Percentiles rank a stretch among this genome's conserved stretches.
These are phyloP conservation scores for Dolichotis patagonum DNA, from an alignment of 2,113 vertebrate species.

Conservation along the genomic window DNA sequence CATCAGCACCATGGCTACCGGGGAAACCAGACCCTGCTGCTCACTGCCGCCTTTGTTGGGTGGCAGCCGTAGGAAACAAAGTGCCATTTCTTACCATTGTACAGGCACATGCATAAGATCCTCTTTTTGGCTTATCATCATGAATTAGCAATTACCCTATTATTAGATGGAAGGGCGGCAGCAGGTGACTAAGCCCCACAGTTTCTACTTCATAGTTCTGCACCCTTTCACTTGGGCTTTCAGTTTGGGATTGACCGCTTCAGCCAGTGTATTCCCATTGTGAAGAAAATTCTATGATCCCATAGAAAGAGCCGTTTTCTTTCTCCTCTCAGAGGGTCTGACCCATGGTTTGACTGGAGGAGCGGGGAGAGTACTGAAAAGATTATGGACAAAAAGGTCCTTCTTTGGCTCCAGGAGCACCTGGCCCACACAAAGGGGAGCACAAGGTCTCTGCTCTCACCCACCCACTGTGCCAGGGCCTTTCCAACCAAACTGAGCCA, in stretches of 20 bases:
- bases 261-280: constrained; percentile 69
- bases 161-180: constrained; percentile 54
- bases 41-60: constrained; percentile 72
- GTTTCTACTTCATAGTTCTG: constrained; percentile 34
- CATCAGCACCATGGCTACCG: constrained; percentile 7
- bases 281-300: constrained; percentile 70
- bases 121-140: constrained; percentile 66
- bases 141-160: constrained; percentile 80
- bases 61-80: constrained; percentile 66
- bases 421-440: constrained; percentile 65
- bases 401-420: constrained; percentile 66
- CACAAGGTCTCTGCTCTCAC: not conserved
- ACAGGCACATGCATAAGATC: constrained; percentile 61
- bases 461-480: not conserved
- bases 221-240: constrained; percentile 46
- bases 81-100: constrained; percentile 77
- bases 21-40: constrained; percentile 65
- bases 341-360: constrained; percentile 28
- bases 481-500: not conserved
- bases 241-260: constrained; percentile 59
- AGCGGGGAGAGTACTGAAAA: constrained; percentile 50
- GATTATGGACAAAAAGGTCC: constrained; percentile 64
- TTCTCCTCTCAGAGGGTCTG: constrained; percentile 61
- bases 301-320: constrained; percentile 58
- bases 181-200: constrained; percentile 71